Evolutionary conservation across 2,797 vertebrate species (phyloP), one percentile per base, ranked within the genome.

Genomic region (Cyclopterus lumpus): DNA sequence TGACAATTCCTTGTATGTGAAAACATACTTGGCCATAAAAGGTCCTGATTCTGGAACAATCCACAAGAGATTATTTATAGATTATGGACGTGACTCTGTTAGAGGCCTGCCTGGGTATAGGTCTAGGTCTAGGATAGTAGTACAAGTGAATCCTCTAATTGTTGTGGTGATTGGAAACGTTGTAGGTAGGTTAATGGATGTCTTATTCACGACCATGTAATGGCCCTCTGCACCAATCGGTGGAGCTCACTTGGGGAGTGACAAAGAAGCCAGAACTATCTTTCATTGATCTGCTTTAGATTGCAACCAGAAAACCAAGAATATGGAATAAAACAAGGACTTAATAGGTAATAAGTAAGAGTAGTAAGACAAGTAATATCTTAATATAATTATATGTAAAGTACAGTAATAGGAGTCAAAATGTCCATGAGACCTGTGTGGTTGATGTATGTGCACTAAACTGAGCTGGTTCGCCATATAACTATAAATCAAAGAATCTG

Each of bases 1-100:
- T 75, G n/a, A n/a, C n/a, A n/a, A n/a, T n/a, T n/a, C n/a, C n/a
- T n/a, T n/a, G n/a, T n/a, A n/a, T n/a, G n/a, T n/a, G n/a, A n/a
- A n/a, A n/a, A n/a, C n/a, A n/a, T n/a, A n/a, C n/a, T n/a, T n/a
- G n/a, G n/a, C n/a, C n/a, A n/a, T n/a, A n/a, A n/a, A n/a, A n/a
- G n/a, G n/a, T n/a, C n/a, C n/a, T n/a, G n/a, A n/a, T n/a, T n/a
- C n/a, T n/a, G 77, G 71, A 73, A 75, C 67, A 81, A 77, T 77
- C 75, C 67, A 83, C 75, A 24, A 30, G 55, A 76, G 64, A 66
- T 59, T 75, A 78, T 86, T 78, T 85, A 77, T 74, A 78, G 78
- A 69, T 18, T 36, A 8, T 1, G 12, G 49, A 75, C 54, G 73
- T 24, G 5, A 30, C 55, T 81, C 24, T 38, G 34, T 48, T 48